These are phyloP conservation scores for Polypedilum pembai DNA, from an alignment of 1,140 invertebrate species.

Conservation along the genomic window DNA sequence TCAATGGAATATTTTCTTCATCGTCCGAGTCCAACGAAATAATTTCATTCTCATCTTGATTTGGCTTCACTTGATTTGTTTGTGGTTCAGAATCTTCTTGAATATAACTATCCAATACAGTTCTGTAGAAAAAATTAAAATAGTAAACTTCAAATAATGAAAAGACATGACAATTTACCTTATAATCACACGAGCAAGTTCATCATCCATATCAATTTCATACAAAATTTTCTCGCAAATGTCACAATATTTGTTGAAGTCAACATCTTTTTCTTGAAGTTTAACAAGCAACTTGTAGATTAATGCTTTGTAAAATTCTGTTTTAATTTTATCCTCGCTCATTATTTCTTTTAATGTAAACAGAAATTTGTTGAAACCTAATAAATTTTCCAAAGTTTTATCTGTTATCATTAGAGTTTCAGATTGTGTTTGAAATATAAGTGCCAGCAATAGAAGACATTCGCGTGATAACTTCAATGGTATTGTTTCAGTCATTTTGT, in stretches of 20 bases:
- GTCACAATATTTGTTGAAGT: constrained; percentile 42
- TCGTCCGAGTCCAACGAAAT: constrained; percentile 44
- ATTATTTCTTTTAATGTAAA: constrained; percentile 47
- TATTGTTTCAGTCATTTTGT: constrained; percentile 51
- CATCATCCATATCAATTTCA: constrained; percentile 47
- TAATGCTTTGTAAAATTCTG: constrained; percentile 49
- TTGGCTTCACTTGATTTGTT: background rate
- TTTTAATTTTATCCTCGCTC: constrained; percentile 45
- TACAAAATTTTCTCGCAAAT: constrained; percentile 48
- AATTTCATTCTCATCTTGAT: constrained; percentile 38
- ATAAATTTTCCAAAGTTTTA: constrained; percentile 47
- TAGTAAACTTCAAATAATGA: background rate
- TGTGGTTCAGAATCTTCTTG: background rate
- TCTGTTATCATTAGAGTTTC: constrained; percentile 47
- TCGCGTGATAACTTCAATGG: constrained; percentile 49
- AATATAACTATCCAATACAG: constrained; percentile 1
- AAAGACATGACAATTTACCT: constrained; percentile 40
- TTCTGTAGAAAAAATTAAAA: background rate
- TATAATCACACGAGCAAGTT: constrained; percentile 45
- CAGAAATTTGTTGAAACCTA: constrained; percentile 47
- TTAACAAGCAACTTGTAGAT: constrained; percentile 42
- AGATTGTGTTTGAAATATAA: constrained; percentile 54
- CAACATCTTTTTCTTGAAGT: constrained; percentile 41
- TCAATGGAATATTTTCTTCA: constrained; percentile 29
- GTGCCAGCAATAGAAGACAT: constrained; percentile 50